Evolutionary conservation across 2,797 vertebrate species (phyloP).

Genomic region (Enteromius thamalakanensis): DNA sequence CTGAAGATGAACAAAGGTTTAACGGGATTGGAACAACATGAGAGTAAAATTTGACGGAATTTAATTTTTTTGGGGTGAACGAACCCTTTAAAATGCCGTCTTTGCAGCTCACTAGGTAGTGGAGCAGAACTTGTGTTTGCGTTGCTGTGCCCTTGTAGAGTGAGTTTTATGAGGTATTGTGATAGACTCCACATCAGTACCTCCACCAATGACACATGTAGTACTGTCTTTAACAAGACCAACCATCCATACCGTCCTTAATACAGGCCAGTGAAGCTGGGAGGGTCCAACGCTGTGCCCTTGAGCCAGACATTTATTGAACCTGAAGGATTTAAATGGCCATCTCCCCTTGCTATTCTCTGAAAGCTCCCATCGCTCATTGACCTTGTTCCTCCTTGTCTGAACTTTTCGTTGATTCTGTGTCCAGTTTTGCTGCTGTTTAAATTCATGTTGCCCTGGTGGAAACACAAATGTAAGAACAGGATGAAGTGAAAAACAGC

Average conservation of each 20-base stretch:
- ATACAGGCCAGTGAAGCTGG: constrained; percentile 28
- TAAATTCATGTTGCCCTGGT: constrained; percentile 24
- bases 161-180: background rate
- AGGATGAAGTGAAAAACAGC: background rate
- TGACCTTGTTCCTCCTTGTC: constrained; percentile 31
- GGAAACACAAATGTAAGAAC: constrained; percentile 16
- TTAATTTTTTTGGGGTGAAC: background rate
- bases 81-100: background rate
- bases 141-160: constrained; percentile 7
- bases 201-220: constrained; percentile 35
- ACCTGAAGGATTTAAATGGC: constrained; percentile 46
- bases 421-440: background rate
- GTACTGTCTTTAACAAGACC: constrained; percentile 27
- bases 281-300: constrained; percentile 39
- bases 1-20: no score
- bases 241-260: constrained; percentile 31
- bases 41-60: no score
- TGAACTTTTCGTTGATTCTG: constrained; percentile 3
- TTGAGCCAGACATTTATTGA: constrained; percentile 56
- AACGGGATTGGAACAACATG: no score
- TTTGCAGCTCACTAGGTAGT: background rate
- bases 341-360: constrained; percentile 18
- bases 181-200: constrained; percentile 21
- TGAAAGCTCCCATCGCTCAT: constrained; percentile 18
- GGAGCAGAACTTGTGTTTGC: constrained; percentile 3